Evolutionary conservation across 2,113 vertebrate species (phyloP), one percentile per base, ranked within the genome.

Genomic region (Pluvianellus socialis): DNA sequence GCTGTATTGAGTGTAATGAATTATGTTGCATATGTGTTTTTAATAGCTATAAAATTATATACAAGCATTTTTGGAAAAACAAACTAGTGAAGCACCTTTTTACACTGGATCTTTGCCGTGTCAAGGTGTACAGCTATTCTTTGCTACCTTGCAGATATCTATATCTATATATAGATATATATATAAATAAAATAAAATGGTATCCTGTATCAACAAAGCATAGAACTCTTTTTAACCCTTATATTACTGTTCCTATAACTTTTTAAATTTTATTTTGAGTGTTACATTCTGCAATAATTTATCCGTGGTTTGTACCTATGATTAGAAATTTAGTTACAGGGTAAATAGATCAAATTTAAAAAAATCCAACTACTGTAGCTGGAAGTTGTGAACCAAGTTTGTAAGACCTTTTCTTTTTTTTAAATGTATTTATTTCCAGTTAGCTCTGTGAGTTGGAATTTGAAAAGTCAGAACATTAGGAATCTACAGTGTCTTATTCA

Each of bases 11-110:
- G 98, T 98, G 98, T 98, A 98, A 98, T 98, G 98, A 98, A 98
- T 98, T 98, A 98, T 98, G 98, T 98, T 98, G 98, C 98, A 98
- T 98, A 98, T 98, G 98, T 98, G 98, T 98, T 98, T 98, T 98
- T 98, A 98, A 98, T 98, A 98, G 98, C 97, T 98, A 98, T 98
- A 98, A 98, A 98, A 98, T 98, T 98, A 98, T 98, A 98, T 98
- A 98, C 98, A 98, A 98, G 98, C 97, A 98, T 98, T 98, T 98
- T 97, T 97, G 87, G 82, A 68, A 95, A 96, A 97, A 98, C 97
- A 97, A 98, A 98, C 97, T 97, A 98, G 98, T 98, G 97, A 98
- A 97, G 98, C 98, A 98, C 98, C 98, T 98, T 98, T 97, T 98
- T 98, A 98, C 98, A 98, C 98, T 98, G 98, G 98, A 98, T 98